phyloP scores from a whole-genome alignment of 2,888 invertebrate genomes.

The Fragum sueziense region DNA sequence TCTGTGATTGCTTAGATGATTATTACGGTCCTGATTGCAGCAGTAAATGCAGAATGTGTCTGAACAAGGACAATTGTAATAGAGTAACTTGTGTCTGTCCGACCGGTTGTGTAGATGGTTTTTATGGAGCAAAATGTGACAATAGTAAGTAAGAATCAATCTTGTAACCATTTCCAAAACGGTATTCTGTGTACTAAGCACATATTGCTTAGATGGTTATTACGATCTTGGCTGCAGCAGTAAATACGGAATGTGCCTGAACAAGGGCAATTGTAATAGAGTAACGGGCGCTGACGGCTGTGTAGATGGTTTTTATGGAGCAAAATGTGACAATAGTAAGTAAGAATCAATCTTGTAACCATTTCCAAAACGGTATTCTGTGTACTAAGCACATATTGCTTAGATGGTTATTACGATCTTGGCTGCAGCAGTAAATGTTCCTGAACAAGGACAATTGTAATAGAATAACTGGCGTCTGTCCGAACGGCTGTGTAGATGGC shows the following conservation, averaged over 20 bases:
- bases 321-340: not conserved
- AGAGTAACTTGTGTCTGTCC: slow-evolving; percentile 57
- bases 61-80: slow-evolving; percentile 50
- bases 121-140: slow-evolving; percentile 45
- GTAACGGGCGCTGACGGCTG: slow-evolving; percentile 60
- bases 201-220: not conserved
- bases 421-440: too few species aligned
- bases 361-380: too few species aligned
- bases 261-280: slow-evolving; percentile 51
- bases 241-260: slow-evolving; percentile 59
- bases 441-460: not conserved
- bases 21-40: slow-evolving; percentile 33
- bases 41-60: slow-evolving; percentile 60
- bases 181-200: too few species aligned
- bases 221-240: slow-evolving; percentile 37
- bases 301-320: slow-evolving; percentile 64
- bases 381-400: too few species aligned
- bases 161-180: too few species aligned
- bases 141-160: not conserved
- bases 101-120: slow-evolving; percentile 65
- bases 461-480: not conserved
- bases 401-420: too few species aligned
- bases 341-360: too few species aligned
- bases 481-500: not conserved
- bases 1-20: not conserved